Conservation (phyloP, 2,888 invertebrate species). For the Leucophora obtusa region DNA sequence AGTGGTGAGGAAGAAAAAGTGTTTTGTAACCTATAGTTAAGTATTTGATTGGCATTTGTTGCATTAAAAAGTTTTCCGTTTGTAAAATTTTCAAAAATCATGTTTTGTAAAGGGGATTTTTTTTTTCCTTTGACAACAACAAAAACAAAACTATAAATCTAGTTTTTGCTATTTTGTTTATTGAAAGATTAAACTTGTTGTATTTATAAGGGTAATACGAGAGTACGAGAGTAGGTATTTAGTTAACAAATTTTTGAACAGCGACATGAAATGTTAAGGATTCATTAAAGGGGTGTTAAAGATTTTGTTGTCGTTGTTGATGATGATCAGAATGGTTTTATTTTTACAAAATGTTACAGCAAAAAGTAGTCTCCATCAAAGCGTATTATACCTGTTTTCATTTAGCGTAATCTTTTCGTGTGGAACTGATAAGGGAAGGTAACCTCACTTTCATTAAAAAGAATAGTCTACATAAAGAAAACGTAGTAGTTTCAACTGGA, state of each 20-base stretch:
- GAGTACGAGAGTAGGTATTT: not conserved
- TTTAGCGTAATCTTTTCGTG: not conserved
- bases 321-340: not conserved
- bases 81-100: constrained; percentile 20
- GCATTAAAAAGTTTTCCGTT: constrained; percentile 48
- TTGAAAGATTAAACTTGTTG: constrained; percentile 42
- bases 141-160: constrained; percentile 27
- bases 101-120: constrained; percentile 1
- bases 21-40: constrained; percentile 45
- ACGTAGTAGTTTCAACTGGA: too few species aligned
- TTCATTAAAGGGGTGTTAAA: constrained; percentile 29
- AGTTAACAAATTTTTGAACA: not conserved
- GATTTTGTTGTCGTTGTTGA: not conserved
- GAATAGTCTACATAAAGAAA: too few species aligned
- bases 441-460: not conserved
- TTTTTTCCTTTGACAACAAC: not conserved
- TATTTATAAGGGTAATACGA: constrained; percentile 9
- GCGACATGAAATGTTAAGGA: not conserved
- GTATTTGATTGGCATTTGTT: constrained; percentile 62
- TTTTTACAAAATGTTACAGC: not conserved
- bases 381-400: constrained; percentile 15
- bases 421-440: not conserved
- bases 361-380: not conserved
- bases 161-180: constrained; percentile 20
- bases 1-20: constrained; percentile 7